phyloP scores from a whole-genome alignment of 2,888 invertebrate genomes.

The Tenthredo notha region DNA sequence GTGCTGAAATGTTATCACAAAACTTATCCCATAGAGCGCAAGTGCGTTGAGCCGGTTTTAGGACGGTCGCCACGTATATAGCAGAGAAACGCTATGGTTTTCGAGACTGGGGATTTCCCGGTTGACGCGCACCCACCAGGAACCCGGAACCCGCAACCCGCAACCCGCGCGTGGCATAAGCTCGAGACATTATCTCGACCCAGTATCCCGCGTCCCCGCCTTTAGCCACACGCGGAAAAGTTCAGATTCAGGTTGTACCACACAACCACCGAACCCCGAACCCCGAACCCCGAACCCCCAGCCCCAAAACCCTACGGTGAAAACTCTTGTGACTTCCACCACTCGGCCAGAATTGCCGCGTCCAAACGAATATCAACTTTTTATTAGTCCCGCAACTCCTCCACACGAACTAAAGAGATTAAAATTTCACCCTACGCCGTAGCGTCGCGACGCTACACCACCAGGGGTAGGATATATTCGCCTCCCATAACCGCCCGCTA shows the following conservation, averaged over 20 bases:
- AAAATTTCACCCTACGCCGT: constrained; percentile 25
- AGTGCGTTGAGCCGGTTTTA: constrained; percentile 67
- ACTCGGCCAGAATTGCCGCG: constrained; percentile 6
- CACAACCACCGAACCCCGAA: background rate
- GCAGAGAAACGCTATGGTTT: background rate
- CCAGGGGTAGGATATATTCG: background rate
- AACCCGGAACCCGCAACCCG: constrained; percentile 54
- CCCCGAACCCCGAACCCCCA: background rate
- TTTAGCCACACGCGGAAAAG: constrained; percentile 25
- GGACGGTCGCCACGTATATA: constrained; percentile 12
- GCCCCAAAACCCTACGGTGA: background rate
- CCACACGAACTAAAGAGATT: constrained; percentile 19
- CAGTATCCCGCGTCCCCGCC: constrained; percentile 6
- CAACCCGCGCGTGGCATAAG: constrained; percentile 63
- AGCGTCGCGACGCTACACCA: background rate
- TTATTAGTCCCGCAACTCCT: constrained; percentile 29
- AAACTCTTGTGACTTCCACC: constrained; percentile 30
- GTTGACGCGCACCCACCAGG: constrained; percentile 5
- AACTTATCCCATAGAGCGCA: constrained; percentile 74
- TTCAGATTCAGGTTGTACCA: constrained; percentile 23
- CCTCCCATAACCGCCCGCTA: background rate
- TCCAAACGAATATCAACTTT: constrained; percentile 40
- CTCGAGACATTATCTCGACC: constrained; percentile 67
- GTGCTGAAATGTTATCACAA: constrained; percentile 71
- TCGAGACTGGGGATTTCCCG: constrained; percentile 27